Base-by-base conservation (phyloP, 2,888 invertebrate species). In the Keiferia lycopersicella region DNA sequence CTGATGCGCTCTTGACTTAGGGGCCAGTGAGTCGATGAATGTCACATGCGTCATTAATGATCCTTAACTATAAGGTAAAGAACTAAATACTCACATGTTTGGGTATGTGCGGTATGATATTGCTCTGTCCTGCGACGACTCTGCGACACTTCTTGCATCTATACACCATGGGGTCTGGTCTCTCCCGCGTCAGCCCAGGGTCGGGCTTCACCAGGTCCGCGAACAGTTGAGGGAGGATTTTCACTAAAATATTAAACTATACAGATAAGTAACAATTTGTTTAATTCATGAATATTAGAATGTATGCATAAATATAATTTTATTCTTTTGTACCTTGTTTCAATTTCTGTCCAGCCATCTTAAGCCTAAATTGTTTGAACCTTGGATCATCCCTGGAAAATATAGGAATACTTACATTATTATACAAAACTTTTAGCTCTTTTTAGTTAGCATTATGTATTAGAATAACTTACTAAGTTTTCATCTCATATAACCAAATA, bases 101-200 rank as follows among this genome's bases (percentile, higher is more conserved):
- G 8, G 91, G 91, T 30, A 92, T 82, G 78, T 98, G 98, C 11
- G 94, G 93, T 59, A 98, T 92, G 66, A 98, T 91, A 81, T 97
- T 96, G 63, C 94, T 94, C 76, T 95, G 96, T 51, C 94, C 94
- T 62, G 97, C 98, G n/a, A 98, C 93, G 22, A 97, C 93, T 41
- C 97, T 93, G 66, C 96, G 93, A 81, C 97, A 97, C 78, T 95
- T 95, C 78, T 93, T 95, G 81, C 98, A 98, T 68, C 96, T 94
- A 86, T 96, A 97, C 10, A 96, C 96, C 63, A 95, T 93, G 0
- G 97, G 96, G 73, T 97, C 96, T 0, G 97, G 97, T 71, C 95
- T 93, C 70, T 95, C 95, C 39, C 95, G 94, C 0, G 93, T 93
- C 64, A 96, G 81, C 0, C 95, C 95, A 0, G 97, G 97, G 91